Evolutionary conservation across 30 jellyfish, hydroid and myxozoan genomes (phyloP).

Genomic region (Turritopsis rubra): DNA sequence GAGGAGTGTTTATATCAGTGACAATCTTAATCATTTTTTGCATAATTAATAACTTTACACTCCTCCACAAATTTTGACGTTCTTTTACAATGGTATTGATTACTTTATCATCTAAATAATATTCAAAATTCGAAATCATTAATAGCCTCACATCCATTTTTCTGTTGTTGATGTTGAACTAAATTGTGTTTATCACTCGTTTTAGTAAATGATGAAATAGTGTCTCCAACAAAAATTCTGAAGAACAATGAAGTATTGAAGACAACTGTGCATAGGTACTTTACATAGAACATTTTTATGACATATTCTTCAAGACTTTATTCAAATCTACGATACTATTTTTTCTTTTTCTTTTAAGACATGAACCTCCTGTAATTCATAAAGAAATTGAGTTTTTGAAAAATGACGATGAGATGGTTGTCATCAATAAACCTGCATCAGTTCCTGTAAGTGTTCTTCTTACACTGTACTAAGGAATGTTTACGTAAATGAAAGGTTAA

Average conservation of each 20-base stretch:
- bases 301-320: no score
- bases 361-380: constrained; percentile 84
- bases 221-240: constrained; percentile 35
- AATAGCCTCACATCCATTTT: no score
- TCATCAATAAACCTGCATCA: constrained; percentile 82
- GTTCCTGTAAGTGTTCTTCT: constrained; percentile 55
- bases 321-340: no score
- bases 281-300: neutral
- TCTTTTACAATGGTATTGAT: no score
- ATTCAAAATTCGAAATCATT: no score
- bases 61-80: no score
- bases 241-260: constrained; percentile 55
- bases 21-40: no score
- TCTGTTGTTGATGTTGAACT: neutral
- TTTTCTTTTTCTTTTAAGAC: constrained; percentile 44
- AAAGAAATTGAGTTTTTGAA: constrained; percentile 60
- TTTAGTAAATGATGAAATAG: constrained; percentile 58
- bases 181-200: neutral
- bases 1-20: no score
- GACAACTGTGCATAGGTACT: constrained; percentile 64
- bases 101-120: no score
- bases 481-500: neutral
- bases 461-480: neutral
- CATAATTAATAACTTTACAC: no score
- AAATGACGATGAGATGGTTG: constrained; percentile 65